A percentile compares a stretch with the other conserved stretches of the same genome.
Conservation (phyloP, 2,888 invertebrate genomes). For the Plagodis pulveraria region DNA sequence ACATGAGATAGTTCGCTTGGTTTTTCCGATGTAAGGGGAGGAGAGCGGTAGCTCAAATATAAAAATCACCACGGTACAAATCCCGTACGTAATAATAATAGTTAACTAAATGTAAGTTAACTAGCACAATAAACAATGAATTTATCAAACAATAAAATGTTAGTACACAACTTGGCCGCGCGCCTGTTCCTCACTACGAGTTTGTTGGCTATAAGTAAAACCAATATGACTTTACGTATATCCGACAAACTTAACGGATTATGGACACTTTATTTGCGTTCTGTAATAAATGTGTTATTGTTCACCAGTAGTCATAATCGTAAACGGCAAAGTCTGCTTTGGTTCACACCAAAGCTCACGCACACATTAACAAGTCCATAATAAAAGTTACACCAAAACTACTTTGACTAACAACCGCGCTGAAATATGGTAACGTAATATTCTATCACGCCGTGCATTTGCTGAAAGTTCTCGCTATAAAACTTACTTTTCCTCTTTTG, state of each 20-base stretch:
- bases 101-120: too few relatives aligned
- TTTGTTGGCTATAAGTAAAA: slow-evolving; percentile 11
- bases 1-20: too few relatives aligned
- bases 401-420: slow-evolving; percentile 20
- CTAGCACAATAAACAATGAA: slow-evolving; percentile 12
- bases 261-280: slow-evolving; percentile 23
- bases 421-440: slow-evolving; percentile 34
- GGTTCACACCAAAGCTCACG: slow-evolving; percentile 22
- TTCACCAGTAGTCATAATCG: slow-evolving; percentile 29
- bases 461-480: slow-evolving; percentile 39
- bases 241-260: slow-evolving; percentile 22
- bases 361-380: slow-evolving; percentile 21
- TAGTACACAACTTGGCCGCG: slow-evolving; percentile 4
- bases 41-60: too few relatives aligned
- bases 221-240: slow-evolving; percentile 14
- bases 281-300: slow-evolving; percentile 31
- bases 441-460: slow-evolving; percentile 29
- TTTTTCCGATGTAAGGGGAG: too few relatives aligned
- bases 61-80: too few relatives aligned
- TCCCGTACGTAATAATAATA: too few relatives aligned
- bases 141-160: slow-evolving; percentile 6
- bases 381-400: slow-evolving; percentile 22
- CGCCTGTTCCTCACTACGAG: slow-evolving; percentile 5
- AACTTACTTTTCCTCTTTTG: slow-evolving; percentile 35
- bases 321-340: slow-evolving; percentile 27